Percentiles rank a stretch among this genome's conserved stretches.
Conservation (phyloP, 92 coral and sea anemone species). For the Hydrozoanthus gracilis region DNA sequence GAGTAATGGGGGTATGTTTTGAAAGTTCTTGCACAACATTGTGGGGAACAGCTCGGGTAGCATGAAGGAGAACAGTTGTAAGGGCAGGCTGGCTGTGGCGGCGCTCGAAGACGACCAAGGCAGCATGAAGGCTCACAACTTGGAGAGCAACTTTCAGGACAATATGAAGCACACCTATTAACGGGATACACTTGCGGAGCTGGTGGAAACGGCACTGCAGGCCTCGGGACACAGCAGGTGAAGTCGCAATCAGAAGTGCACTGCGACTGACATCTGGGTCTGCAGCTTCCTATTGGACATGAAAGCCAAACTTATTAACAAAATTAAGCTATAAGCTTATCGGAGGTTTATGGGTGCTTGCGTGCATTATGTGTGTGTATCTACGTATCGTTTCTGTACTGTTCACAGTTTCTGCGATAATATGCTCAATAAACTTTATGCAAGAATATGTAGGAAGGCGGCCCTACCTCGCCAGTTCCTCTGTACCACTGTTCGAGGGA, state of each 20-base stretch:
- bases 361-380: no score
- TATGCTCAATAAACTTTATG: no score
- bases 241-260: conserved; percentile 38
- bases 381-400: no score
- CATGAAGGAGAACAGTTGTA: not conserved
- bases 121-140: conserved; percentile 37
- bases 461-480: not conserved
- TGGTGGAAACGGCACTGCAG: not conserved
- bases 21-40: not conserved
- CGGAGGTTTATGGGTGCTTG: not conserved
- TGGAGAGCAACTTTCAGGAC: conserved; percentile 18
- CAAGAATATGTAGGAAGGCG: no score
- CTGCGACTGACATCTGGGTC: conserved; percentile 14
- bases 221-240: conserved; percentile 19
- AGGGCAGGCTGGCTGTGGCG: conserved; percentile 14
- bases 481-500: not conserved
- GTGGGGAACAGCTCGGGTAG: not conserved
- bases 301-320: not conserved
- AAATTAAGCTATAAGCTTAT: not conserved
- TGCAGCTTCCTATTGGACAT: conserved; percentile 15
- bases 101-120: not conserved
- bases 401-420: no score
- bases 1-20: not conserved
- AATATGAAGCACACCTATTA: conserved; percentile 29
- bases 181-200: not conserved